Conservation (phyloP, 2,797 vertebrate genomes). For the Furcifer pardalis region DNA sequence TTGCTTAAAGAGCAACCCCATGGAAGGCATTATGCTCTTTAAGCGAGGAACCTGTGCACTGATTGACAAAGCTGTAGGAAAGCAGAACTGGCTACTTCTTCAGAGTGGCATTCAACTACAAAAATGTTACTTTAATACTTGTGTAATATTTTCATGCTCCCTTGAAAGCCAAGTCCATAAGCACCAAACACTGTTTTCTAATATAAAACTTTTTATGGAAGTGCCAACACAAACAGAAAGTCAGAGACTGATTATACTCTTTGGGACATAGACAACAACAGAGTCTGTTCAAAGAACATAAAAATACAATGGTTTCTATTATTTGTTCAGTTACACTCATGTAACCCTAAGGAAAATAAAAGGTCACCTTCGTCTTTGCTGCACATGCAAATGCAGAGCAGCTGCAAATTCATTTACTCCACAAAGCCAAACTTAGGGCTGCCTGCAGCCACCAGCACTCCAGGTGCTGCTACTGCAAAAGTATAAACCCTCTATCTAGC, state of each 20-base stretch:
- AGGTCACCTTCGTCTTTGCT: constrained; percentile 29
- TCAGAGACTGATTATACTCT: constrained; percentile 35
- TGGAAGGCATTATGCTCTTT: too few species aligned
- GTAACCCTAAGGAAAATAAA: constrained; percentile 43
- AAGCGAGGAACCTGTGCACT: too few species aligned
- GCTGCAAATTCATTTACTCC: constrained; percentile 61
- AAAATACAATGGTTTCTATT: constrained; percentile 23
- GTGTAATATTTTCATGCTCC: neutral
- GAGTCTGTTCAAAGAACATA: neutral
- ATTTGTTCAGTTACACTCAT: constrained; percentile 15
- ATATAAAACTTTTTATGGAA: neutral
- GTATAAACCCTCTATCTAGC: constrained; percentile 43
- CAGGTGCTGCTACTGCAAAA: constrained; percentile 55
- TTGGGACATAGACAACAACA: constrained; percentile 33
- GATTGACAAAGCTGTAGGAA: too few species aligned
- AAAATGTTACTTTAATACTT: neutral
- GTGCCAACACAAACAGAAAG: neutral
- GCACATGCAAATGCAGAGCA: constrained; percentile 46
- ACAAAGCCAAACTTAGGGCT: constrained; percentile 50
- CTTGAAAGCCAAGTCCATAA: neutral
- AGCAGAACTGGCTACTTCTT: too few species aligned
- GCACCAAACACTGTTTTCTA: neutral
- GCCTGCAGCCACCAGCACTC: constrained; percentile 51
- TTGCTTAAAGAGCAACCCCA: too few species aligned
- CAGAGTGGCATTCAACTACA: neutral